phyloP scores from a whole-genome alignment of 2,797 vertebrate genomes.

The Ctenopoma multispine region DNA sequence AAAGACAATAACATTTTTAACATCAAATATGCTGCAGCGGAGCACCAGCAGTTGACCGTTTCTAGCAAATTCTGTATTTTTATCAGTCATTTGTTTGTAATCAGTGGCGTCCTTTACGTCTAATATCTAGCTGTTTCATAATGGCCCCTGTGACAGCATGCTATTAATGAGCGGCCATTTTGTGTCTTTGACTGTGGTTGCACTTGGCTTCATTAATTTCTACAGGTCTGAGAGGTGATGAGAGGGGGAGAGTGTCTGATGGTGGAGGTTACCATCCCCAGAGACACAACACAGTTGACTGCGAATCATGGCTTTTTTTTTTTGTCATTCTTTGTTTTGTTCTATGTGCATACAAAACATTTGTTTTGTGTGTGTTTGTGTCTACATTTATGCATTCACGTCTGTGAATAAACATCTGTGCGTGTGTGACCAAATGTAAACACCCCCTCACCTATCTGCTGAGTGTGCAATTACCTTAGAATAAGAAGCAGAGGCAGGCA shows the following conservation, averaged over 20 bases:
- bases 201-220: slow-evolving; percentile 83
- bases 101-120: slow-evolving; percentile 51
- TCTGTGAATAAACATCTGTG: not conserved
- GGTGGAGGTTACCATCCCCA: slow-evolving; percentile 43
- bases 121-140: slow-evolving; percentile 72
- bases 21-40: slow-evolving; percentile 36
- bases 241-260: slow-evolving; percentile 21
- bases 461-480: slow-evolving; percentile 91
- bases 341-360: not conserved
- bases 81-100: slow-evolving; percentile 50
- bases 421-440: slow-evolving; percentile 70
- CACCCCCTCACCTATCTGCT: slow-evolving; percentile 75
- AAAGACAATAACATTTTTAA: slow-evolving; percentile 40
- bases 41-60: slow-evolving; percentile 17
- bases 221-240: slow-evolving; percentile 60
- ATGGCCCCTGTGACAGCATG: slow-evolving; percentile 68
- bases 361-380: not conserved
- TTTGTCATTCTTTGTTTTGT: too few relatives aligned
- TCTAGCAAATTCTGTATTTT: slow-evolving; percentile 25
- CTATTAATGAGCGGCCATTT: slow-evolving; percentile 84
- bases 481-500: slow-evolving; percentile 81
- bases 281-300: slow-evolving; percentile 52
- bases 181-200: slow-evolving; percentile 79
- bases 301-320: slow-evolving; percentile 19
- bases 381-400: not conserved